These are phyloP conservation scores for Dicyrtomina minuta DNA, from an alignment of 2,888 invertebrate genomes.

Conservation along the genomic window DNA sequence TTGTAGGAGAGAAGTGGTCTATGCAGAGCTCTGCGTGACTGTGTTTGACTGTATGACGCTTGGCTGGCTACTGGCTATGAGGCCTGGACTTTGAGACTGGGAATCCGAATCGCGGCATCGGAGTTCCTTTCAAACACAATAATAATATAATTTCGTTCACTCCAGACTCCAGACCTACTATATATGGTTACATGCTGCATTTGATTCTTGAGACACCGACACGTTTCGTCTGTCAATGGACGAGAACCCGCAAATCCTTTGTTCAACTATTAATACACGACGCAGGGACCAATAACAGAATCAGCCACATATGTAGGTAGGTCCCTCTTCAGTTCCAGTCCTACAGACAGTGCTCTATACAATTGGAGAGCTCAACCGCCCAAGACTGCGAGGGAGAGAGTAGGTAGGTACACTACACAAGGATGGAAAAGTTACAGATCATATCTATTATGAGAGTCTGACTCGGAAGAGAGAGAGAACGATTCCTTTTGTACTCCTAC, in stretches of 20 bases:
- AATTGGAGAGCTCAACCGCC: too few species aligned
- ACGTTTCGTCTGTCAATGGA: conserved; percentile 17
- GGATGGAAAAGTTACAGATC: neutral
- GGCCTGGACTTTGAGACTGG: neutral
- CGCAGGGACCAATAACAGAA: too few species aligned
- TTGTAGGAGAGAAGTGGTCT: too few species aligned
- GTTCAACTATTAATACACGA: too few species aligned
- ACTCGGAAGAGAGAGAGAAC: conserved; percentile 9
- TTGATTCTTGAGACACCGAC: conserved; percentile 6
- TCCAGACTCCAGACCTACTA: too few species aligned
- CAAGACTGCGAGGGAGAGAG: neutral
- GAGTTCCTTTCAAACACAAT: conserved; percentile 4
- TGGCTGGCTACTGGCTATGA: neutral
- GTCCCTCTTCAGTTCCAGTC: too few species aligned
- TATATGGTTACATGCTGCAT: neutral
- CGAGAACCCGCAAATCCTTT: neutral
- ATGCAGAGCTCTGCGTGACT: too few species aligned
- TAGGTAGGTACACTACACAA: neutral
- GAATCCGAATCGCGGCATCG: neutral
- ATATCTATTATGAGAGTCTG: neutral
- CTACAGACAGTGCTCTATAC: too few species aligned
- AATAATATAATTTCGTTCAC: neutral
- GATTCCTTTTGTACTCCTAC: conserved; percentile 9
- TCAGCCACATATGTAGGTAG: too few species aligned
- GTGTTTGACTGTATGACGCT: too few species aligned